Percentiles rank a stretch among this genome's conserved stretches.
Conservation (phyloP, 2,888 invertebrate species). For the Acheta domesticus region DNA sequence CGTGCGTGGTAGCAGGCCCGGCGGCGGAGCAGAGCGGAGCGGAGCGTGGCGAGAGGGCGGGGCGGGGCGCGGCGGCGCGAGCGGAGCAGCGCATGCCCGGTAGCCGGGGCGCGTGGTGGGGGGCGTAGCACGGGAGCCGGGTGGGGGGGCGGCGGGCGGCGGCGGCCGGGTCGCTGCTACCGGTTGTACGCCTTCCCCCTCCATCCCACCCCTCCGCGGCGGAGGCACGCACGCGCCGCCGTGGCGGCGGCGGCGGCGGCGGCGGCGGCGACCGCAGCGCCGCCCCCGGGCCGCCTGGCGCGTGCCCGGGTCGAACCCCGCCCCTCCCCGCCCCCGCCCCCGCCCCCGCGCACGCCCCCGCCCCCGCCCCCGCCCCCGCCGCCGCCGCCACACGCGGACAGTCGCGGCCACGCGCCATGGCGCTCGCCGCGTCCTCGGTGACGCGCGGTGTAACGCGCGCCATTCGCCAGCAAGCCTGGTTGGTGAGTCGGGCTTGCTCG, state of each 20-base stretch:
- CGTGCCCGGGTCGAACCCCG: not conserved
- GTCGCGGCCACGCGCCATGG: not conserved
- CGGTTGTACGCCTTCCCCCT: not conserved
- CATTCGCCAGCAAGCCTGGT: too few relatives aligned
- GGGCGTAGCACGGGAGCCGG: not conserved
- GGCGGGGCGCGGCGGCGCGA: not conserved
- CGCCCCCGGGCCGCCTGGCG: not conserved
- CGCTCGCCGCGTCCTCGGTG: too few relatives aligned
- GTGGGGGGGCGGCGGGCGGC: not conserved
- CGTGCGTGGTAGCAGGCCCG: not conserved
- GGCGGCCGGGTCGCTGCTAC: not conserved
- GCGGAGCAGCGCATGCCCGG: not conserved
- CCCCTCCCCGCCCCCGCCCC: not conserved
- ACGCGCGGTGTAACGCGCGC: too few relatives aligned
- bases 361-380: not conserved
- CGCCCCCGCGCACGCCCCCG: not conserved
- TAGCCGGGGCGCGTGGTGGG: not conserved
- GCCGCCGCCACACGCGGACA: not conserved
- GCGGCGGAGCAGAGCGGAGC: not conserved
- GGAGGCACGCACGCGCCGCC: too few relatives aligned
- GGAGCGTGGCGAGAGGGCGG: not conserved
- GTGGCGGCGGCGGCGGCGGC: too few relatives aligned
- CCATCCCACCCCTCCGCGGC: not conserved
- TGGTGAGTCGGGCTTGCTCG: too few relatives aligned
- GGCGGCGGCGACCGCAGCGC: too few relatives aligned